Evolutionary conservation across 2,797 vertebrate species (phyloP).

Genomic region (Pseudocheirus occidentalis): DNA sequence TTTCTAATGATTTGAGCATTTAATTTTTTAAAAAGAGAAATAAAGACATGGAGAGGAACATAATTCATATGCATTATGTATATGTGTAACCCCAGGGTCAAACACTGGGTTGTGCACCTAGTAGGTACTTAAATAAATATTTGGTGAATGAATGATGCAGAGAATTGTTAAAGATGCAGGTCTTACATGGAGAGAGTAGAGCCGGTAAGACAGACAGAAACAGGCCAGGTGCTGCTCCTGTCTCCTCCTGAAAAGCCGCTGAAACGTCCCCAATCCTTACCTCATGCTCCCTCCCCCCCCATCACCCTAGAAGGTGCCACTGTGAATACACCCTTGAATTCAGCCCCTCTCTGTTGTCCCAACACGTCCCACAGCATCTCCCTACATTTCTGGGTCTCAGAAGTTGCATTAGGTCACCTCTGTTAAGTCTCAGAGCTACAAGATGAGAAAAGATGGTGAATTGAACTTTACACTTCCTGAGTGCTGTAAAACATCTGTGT

Average conservation of each 20-base stretch:
- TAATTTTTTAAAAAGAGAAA: constrained; percentile 4
- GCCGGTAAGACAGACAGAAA: background rate
- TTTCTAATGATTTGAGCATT: constrained; percentile 1
- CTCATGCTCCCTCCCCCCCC: background rate
- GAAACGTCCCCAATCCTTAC: background rate
- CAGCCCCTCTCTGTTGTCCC: constrained; percentile 52
- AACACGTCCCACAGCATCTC: constrained; percentile 67
- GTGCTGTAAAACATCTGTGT: constrained; percentile 22
- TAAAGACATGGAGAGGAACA: background rate
- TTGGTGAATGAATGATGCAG: background rate
- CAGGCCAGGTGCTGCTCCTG: background rate
- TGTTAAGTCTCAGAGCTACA: constrained; percentile 52
- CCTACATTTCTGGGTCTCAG: constrained; percentile 55
- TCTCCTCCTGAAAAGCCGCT: background rate
- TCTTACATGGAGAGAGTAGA: background rate
- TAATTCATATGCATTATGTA: background rate
- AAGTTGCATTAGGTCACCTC: constrained; percentile 78
- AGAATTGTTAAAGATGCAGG: background rate
- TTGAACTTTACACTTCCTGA: constrained; percentile 63
- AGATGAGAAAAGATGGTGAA: constrained; percentile 57
- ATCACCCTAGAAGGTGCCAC: constrained; percentile 49
- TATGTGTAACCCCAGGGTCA: background rate
- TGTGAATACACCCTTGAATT: constrained; percentile 48
- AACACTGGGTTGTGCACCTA: background rate
- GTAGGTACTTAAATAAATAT: background rate